Evolutionary conservation across 1,140 invertebrate species (phyloP).

Genomic region (Triops cancriformis): DNA sequence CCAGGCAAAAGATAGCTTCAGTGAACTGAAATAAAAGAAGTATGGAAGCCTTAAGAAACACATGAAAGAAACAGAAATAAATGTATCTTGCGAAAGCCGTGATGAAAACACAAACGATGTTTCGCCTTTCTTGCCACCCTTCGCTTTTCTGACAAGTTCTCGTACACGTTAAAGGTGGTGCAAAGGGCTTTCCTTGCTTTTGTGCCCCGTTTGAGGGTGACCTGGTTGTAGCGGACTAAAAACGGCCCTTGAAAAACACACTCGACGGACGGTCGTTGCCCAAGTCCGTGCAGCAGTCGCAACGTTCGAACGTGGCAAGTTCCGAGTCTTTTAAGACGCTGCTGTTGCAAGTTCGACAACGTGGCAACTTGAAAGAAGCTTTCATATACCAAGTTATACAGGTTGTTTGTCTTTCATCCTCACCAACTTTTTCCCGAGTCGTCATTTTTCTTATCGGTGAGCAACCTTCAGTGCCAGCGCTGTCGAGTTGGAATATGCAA

Average conservation of each 20-base stretch:
- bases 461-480: background rate
- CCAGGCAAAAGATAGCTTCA: background rate
- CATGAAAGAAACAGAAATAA: too few species aligned
- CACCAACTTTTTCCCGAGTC: background rate
- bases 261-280: background rate
- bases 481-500: background rate
- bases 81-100: background rate
- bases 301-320: too few species aligned
- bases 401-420: slow-evolving; percentile 13
- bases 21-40: too few species aligned
- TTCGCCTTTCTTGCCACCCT: background rate
- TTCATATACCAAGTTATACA: background rate
- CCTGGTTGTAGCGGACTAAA: background rate
- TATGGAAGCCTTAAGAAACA: too few species aligned
- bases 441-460: background rate
- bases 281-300: too few species aligned
- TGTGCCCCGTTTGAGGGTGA: background rate
- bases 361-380: background rate
- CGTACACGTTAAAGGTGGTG: background rate
- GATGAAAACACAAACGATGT: background rate
- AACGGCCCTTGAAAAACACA: background rate
- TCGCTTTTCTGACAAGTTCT: background rate
- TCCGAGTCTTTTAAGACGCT: background rate
- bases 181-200: background rate
- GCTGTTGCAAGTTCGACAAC: background rate